A percentile compares a stretch with the other conserved stretches of the same genome.
Conservation (phyloP, 2,888 invertebrate genomes). For the Chalcis sispes region DNA sequence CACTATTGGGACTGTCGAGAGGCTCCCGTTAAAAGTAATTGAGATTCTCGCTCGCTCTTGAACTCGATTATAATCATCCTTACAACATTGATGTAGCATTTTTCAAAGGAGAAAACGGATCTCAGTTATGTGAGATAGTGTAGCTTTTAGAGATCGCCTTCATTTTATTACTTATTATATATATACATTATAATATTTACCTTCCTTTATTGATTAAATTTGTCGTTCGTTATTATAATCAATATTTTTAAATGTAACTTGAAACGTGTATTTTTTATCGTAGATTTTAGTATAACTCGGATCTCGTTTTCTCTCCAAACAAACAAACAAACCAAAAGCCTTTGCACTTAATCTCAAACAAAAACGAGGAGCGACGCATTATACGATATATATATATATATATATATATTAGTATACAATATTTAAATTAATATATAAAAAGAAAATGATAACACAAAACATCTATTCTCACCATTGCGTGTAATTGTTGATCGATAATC, state of each 20-base stretch:
- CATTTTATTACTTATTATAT: not conserved
- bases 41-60: constrained; percentile 14
- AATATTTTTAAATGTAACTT: not conserved
- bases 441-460: not conserved
- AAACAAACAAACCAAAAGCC: constrained; percentile 31
- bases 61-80: constrained; percentile 39
- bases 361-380: constrained; percentile 16
- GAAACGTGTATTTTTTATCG: not conserved
- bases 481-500: constrained; percentile 46
- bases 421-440: constrained; percentile 14
- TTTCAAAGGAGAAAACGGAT: constrained; percentile 33
- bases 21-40: constrained; percentile 44
- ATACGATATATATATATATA: constrained; percentile 10
- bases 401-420: constrained; percentile 9
- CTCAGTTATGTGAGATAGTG: not conserved
- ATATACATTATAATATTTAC: not conserved
- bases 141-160: not conserved
- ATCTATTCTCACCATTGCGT: constrained; percentile 13
- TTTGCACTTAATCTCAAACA: constrained; percentile 16
- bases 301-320: constrained; percentile 32
- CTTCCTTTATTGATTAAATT: too few relatives aligned
- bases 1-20: constrained; percentile 50
- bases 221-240: too few relatives aligned
- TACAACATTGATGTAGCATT: constrained; percentile 27
- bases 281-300: constrained; percentile 1